These are phyloP conservation scores for Cecropterus lyciades DNA, from an alignment of 1,140 invertebrate species.

Conservation along the genomic window DNA sequence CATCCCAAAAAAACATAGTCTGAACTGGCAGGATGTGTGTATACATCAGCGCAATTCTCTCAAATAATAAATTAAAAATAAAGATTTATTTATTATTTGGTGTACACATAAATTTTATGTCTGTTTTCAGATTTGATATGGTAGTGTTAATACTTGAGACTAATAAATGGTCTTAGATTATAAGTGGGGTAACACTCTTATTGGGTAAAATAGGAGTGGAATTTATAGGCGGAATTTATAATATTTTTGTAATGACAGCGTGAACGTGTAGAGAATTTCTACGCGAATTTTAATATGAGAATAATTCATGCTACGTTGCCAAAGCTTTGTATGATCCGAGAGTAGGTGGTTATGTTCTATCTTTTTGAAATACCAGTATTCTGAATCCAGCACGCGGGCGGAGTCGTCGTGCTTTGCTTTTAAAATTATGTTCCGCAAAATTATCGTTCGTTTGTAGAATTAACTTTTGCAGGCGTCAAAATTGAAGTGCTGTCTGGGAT, in stretches of 20 bases:
- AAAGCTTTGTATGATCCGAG: slow-evolving; percentile 19
- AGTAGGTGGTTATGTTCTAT: slow-evolving; percentile 11
- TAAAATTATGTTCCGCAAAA: not conserved
- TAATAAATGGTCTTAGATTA: too few species aligned
- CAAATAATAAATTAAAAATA: too few species aligned
- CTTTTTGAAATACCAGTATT: slow-evolving; percentile 5
- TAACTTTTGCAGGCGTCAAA: not conserved
- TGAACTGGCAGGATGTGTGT: too few species aligned
- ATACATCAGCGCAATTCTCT: too few species aligned
- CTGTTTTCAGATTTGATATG: too few species aligned
- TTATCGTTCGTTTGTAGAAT: not conserved
- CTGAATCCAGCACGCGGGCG: not conserved
- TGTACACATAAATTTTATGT: too few species aligned
- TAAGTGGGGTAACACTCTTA: slow-evolving; percentile 3
- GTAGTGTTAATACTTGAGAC: too few species aligned
- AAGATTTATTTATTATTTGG: too few species aligned
- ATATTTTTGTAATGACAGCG: slow-evolving; percentile 33
- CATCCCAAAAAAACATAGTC: too few species aligned
- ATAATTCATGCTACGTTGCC: slow-evolving; percentile 24
- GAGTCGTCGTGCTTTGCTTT: not conserved
- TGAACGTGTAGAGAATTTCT: slow-evolving; percentile 24
- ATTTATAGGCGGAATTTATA: slow-evolving; percentile 23
- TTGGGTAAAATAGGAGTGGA: not conserved
- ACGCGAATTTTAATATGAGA: slow-evolving; percentile 29
- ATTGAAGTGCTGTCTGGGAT: not conserved